A percentile compares a stretch with the other conserved stretches of the same genome.
These are phyloP conservation scores for Pammene aurita DNA, from an alignment of 2,888 invertebrate species.

Conservation along the genomic window DNA sequence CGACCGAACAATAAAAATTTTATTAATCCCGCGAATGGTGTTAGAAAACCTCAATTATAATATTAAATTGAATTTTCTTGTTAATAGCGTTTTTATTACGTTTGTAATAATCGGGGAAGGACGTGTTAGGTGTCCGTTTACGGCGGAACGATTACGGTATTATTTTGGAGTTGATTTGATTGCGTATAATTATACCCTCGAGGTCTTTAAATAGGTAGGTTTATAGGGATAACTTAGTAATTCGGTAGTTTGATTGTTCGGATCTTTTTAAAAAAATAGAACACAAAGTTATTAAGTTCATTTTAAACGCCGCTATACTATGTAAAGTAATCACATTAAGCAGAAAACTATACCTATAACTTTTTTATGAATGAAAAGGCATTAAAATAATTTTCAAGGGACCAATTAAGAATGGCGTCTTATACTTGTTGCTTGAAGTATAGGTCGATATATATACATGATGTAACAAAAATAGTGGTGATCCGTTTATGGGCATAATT, in stretches of 20 bases:
- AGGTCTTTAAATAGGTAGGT: slow-evolving; percentile 24
- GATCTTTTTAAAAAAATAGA: too few relatives aligned
- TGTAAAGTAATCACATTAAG: too few relatives aligned
- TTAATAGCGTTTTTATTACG: slow-evolving; percentile 43
- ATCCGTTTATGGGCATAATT: too few relatives aligned
- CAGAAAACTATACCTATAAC: too few relatives aligned
- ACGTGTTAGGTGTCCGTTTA: slow-evolving; percentile 37
- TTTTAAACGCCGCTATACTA: too few relatives aligned
- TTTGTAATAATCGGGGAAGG: slow-evolving; percentile 21
- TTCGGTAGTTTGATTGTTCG: not conserved
- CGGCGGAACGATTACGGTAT: slow-evolving; percentile 3
- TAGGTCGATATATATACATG: too few relatives aligned
- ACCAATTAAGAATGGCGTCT: too few relatives aligned
- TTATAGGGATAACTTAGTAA: not conserved
- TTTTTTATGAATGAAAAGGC: too few relatives aligned
- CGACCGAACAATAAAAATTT: slow-evolving; percentile 65
- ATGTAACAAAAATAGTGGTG: too few relatives aligned
- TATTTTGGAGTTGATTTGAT: slow-evolving; percentile 39
- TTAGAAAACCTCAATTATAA: slow-evolving; percentile 59
- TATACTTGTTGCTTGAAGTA: too few relatives aligned
- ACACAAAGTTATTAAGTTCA: not conserved
- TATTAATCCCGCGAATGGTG: slow-evolving; percentile 68
- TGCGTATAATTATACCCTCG: slow-evolving; percentile 30
- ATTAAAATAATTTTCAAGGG: too few relatives aligned
- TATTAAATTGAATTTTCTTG: slow-evolving; percentile 56